Evolutionary conservation across 2,888 invertebrate species (phyloP).

Genomic region (Anticlea derivata): DNA sequence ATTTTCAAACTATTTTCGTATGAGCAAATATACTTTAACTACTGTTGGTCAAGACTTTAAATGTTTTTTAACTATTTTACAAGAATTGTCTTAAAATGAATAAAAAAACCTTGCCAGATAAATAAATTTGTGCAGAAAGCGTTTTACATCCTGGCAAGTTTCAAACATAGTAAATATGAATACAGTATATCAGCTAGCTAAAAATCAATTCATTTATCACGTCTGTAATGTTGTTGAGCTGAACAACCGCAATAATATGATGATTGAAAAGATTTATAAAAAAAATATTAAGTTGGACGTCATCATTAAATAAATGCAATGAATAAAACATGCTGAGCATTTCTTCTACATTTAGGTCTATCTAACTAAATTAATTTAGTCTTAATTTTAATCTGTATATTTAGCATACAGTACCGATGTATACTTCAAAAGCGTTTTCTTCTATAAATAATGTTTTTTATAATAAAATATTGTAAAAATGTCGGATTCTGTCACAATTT

Average conservation of each 20-base stretch:
- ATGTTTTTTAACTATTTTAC: conserved; percentile 41
- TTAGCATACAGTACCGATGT: conserved; percentile 69
- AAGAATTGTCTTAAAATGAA: conserved; percentile 14
- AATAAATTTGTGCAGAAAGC: conserved; percentile 4
- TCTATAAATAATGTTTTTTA: conserved; percentile 59
- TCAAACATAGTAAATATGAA: conserved; percentile 15
- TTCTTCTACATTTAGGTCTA: conserved; percentile 72
- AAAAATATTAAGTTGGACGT: conserved; percentile 45
- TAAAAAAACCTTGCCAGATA: conserved; percentile 13
- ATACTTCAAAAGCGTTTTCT: conserved; percentile 72
- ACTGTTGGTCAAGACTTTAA: conserved; percentile 73
- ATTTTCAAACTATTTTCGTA: conserved; percentile 69
- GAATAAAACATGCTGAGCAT: conserved; percentile 64
- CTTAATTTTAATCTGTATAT: conserved; percentile 55
- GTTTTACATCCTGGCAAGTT: conserved; percentile 7
- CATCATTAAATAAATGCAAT: conserved; percentile 41
- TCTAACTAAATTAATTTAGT: conserved; percentile 71
- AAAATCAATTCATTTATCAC: conserved; percentile 3
- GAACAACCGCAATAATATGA: not conserved
- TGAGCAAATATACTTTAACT: conserved; percentile 76
- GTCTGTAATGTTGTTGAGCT: not conserved
- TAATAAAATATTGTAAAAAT: conserved; percentile 48
- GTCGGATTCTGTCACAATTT: conserved; percentile 32
- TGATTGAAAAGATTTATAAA: not conserved
- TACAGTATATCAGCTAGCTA: conserved; percentile 1